Percentiles rank a stretch among this genome's conserved stretches.
Evolutionary conservation across 2,797 vertebrate species (phyloP).

Genomic region (Diplodus sargus): DNA sequence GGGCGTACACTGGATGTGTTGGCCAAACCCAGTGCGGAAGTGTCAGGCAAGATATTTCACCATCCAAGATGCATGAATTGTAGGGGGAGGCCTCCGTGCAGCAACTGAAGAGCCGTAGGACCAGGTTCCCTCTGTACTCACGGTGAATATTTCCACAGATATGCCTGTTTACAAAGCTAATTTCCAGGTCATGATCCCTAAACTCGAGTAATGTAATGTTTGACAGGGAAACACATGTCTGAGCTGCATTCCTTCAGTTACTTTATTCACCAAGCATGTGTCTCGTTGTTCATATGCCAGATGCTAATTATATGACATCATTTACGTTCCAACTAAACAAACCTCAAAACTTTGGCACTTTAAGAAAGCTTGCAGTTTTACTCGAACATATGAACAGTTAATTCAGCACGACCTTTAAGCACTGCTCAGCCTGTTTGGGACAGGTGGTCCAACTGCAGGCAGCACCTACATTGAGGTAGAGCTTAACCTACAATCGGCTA

Average conservation of each 20-base stretch:
- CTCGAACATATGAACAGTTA: constrained; percentile 9
- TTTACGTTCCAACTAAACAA: not conserved
- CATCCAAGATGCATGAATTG: constrained; percentile 51
- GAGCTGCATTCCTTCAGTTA: not conserved
- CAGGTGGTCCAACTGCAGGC: constrained; percentile 62
- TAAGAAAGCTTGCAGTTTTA: not conserved
- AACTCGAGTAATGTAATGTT: constrained; percentile 7
- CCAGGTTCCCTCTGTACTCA: not conserved
- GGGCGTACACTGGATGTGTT: constrained; percentile 62
- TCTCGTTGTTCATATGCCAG: not conserved
- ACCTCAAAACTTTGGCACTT: not conserved
- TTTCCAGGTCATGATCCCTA: constrained; percentile 3
- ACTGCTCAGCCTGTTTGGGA: constrained; percentile 46
- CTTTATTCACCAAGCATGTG: not conserved
- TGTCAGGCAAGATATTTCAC: constrained; percentile 67
- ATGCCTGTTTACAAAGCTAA: not conserved
- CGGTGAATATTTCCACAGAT: constrained; percentile 13
- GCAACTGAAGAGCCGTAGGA: constrained; percentile 8
- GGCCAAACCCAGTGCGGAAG: constrained; percentile 62
- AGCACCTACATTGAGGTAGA: constrained; percentile 43
- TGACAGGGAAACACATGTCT: constrained; percentile 13
- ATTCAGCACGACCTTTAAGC: constrained; percentile 24
- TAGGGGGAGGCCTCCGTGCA: constrained; percentile 20
- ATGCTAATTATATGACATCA: not conserved
- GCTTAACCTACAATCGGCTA: constrained; percentile 66